Evolutionary conservation across 2,888 invertebrate genomes (phyloP), one percentile per base, ranked within the genome.

Genomic region (Sycophila texana): DNA sequence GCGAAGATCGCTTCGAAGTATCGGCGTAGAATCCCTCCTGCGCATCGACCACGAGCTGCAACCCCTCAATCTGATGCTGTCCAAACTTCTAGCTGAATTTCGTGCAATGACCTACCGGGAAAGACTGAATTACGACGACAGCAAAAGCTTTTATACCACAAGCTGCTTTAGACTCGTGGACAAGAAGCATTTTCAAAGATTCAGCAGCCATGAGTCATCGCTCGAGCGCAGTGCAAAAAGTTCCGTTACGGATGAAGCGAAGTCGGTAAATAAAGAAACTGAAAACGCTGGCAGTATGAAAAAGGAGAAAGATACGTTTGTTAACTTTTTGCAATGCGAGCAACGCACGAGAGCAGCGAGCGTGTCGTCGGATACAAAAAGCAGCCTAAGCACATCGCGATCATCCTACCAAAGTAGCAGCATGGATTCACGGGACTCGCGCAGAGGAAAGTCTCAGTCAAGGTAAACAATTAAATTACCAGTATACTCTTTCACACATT

Each of bases 1-100:
- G 47, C 68, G 60, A 53, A 63, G 60, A 74, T 14, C n/a, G 0
- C n/a, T 14, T 16, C 71, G 71, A 2, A 51, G 30, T 22, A 76
- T n/a, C 84, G 85, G 84, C 84, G 84, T 86, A 83, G 82, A 82
- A 49, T 79, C 79, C 10, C 73, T 81, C 4, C 75, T 85, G 74
- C 77, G 81, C 80, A 80, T 83, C n/a, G 81, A 80, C 20, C 20
- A 71, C 26, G 81, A 80, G 7, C 76, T 78, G 13, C 82, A 79
- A 53, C 82, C 82, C 10, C 53, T 77, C 10, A 81, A 83, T 80
- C 74, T 82, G 13, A 74, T 55, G 60, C 39, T 82, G 53, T 75
- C 82, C 0, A 70, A 30, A 10, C 61, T 82, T 5, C 22, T 82
- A 22, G 77, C 82, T 16, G 80, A 82, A 57, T 82, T 82, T 53